Evolutionary conservation across 2,113 vertebrate genomes (phyloP).

Genomic region (Bambusicola thoracicus): DNA sequence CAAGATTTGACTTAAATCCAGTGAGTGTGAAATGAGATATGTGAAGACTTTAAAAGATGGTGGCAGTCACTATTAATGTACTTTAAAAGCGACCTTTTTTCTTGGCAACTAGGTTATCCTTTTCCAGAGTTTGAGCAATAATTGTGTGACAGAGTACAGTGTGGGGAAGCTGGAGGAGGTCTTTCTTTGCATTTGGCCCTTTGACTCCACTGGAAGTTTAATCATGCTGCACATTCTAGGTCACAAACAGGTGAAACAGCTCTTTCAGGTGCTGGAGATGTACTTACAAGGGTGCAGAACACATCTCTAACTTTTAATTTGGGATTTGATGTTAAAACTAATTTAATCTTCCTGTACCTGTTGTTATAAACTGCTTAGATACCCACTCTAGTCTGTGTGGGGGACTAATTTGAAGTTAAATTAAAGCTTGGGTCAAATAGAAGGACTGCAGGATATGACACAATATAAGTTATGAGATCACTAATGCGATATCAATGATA

Average conservation of each 20-base stretch:
- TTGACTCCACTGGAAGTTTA: background rate
- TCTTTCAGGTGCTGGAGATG: background rate
- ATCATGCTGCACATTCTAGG: background rate
- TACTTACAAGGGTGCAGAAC: background rate
- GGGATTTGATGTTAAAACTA: background rate
- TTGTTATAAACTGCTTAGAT: background rate
- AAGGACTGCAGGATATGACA: background rate
- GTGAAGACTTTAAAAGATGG: background rate
- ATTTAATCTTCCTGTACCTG: background rate
- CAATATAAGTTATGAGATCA: background rate
- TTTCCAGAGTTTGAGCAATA: background rate
- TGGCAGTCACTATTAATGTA: background rate
- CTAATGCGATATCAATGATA: background rate
- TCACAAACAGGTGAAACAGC: background rate
- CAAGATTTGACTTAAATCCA: background rate
- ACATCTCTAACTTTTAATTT: background rate
- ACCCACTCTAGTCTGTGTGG: accelerated
- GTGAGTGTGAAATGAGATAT: accelerated
- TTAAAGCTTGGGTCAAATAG: background rate
- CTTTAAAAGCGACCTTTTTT: background rate
- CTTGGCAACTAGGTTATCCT: background rate
- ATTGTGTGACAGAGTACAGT: background rate
- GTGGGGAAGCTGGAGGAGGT: background rate
- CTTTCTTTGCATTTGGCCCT: background rate
- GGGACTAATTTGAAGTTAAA: constrained; percentile 26